Evolutionary conservation across 1,140 invertebrate species (phyloP), one percentile per base, ranked within the genome.

Genomic region (Gonioctena quinquepunctata): DNA sequence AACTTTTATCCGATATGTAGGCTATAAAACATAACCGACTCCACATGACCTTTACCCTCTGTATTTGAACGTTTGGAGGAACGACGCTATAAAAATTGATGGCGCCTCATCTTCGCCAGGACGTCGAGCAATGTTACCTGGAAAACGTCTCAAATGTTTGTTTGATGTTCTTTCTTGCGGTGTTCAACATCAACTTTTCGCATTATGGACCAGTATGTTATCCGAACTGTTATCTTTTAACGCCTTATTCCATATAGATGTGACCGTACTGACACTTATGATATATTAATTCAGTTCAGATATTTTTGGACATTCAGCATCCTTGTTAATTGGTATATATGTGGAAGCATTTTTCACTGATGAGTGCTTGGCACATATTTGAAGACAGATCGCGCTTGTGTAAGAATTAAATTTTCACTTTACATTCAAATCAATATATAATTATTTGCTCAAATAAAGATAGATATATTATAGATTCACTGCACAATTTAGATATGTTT

Each of bases 21-120:
- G 13, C 33, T 11, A 42, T 42, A 42, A 42, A 42, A 42, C 33
- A 42, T 42, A 42, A 42, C 33, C 16, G 33, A 42, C 13, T 13
- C 5, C 33, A 42, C 16, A 11, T 42, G 33, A 42, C 33, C 33
- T n/a, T 42, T 8, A 42, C 8, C 33, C 13, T 42, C 33, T 42
- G 33, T 42, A 42, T 68, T 18, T 8, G 19, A 54, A 54, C 52
- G 52, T 54, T 54, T 33, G 21, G 8, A 25, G 21, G 11, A 33
- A 42, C 60, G 28, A 28, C 22, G 67, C 67, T 66, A 66, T 78
- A 78, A 78, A 78, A 78, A 76, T 78, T 78, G 76, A 78, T 71
- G 76, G 71, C 68, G 62, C 71, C 69, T 67, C 68, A 70, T 73
- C 68, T 71, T 74, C 59, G 48, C 49, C 33, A 42, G 65, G 60